Conservation (phyloP, 2,888 invertebrate species). For the Scrobipalpa costella region DNA sequence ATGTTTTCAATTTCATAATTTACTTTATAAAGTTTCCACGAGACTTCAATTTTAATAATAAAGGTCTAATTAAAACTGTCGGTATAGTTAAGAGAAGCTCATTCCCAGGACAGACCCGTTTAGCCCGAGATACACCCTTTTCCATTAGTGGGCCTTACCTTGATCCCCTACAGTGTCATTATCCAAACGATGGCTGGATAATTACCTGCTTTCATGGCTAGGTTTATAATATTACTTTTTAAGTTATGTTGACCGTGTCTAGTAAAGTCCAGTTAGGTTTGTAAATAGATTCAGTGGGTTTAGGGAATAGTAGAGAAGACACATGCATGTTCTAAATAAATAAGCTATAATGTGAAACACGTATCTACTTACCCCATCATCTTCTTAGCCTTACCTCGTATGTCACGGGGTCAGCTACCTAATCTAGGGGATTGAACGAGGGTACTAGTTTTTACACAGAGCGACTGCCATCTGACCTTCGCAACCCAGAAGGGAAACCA, state of each 20-base stretch:
- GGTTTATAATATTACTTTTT: slow-evolving; percentile 16
- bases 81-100: slow-evolving; percentile 6
- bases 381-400: no score
- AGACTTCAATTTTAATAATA: slow-evolving; percentile 4
- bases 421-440: no score
- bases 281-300: no score
- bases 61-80: slow-evolving; percentile 14
- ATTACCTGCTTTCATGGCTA: slow-evolving; percentile 20
- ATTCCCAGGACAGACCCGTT: slow-evolving; percentile 5
- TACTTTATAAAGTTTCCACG: background rate
- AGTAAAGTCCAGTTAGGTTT: no score
- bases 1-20: background rate
- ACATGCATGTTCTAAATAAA: no score
- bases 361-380: no score
- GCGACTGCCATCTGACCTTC: no score
- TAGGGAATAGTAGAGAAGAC: no score
- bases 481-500: no score
- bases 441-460: no score
- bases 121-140: slow-evolving; percentile 19
- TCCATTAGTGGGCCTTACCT: slow-evolving; percentile 26
- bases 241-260: background rate
- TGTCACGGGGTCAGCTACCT: no score
- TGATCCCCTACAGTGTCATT: slow-evolving; percentile 27
- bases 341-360: no score
- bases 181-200: slow-evolving; percentile 23